These are phyloP conservation scores for Dusona sp. DNA, from an alignment of 2,888 invertebrate genomes.

Conservation along the genomic window DNA sequence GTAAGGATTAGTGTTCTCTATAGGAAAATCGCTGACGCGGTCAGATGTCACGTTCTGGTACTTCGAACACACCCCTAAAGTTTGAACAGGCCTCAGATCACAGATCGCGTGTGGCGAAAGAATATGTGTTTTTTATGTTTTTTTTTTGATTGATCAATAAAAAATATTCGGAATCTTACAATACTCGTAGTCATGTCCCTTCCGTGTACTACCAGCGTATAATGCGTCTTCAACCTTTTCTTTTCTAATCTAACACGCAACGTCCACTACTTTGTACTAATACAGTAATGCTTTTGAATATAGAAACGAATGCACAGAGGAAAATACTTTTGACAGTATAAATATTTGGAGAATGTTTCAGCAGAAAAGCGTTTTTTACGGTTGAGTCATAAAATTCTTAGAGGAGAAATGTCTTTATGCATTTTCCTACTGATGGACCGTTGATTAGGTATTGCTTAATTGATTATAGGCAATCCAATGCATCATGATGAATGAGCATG, in stretches of 20 bases:
- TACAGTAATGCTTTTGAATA: not conserved
- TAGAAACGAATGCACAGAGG: not conserved
- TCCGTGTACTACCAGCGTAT: not conserved
- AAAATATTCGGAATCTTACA: constrained; percentile 26
- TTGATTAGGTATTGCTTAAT: not conserved
- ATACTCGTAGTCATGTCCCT: not conserved
- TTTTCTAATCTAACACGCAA: not conserved
- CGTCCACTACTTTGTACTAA: not conserved
- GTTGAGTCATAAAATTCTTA: not conserved
- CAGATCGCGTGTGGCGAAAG: constrained; percentile 33
- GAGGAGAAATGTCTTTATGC: not conserved
- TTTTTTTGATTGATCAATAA: constrained; percentile 32
- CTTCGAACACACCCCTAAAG: constrained; percentile 12
- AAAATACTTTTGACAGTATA: not conserved
- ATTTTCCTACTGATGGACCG: not conserved
- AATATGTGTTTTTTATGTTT: constrained; percentile 36
- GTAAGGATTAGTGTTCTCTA: constrained; percentile 30
- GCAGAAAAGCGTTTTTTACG: not conserved
- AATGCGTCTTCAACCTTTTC: constrained; percentile 13
- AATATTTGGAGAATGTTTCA: not conserved
- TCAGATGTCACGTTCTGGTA: constrained; percentile 58
- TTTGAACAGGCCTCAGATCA: constrained; percentile 29
- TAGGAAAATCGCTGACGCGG: constrained; percentile 32
- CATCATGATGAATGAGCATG: not conserved
- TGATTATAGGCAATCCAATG: not conserved